Base-by-base conservation (phyloP, 1,140 invertebrate genomes). In the Euglossa dilemma region DNA sequence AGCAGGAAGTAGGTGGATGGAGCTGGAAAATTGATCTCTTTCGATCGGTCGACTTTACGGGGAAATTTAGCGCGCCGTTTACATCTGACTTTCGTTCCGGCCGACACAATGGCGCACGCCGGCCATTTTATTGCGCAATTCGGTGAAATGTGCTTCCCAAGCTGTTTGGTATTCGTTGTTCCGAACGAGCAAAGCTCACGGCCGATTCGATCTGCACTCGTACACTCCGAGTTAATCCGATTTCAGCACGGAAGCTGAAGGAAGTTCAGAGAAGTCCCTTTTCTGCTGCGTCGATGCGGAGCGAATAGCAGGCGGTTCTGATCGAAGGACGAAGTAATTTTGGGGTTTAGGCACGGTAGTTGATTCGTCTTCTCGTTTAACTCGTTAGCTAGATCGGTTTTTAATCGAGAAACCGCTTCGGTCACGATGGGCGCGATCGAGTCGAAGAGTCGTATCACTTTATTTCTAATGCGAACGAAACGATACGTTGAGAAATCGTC, bases 101-200 rank as follows among this genome's bases (percentile, higher is more conserved):
- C 43, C 47, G 20, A 70, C 43, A 50, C 45, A 59, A 71, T 59
- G 67, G 5, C 5, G 8, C 2, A 14, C 5, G 23, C 12, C 4
- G 20, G 25, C 9, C 76, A 57, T 78, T 78, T 78, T 78, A 78
- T 64, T 69, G 43, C 52, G 36, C 50, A 28, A 57, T 78, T 69
- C n/a, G 36, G n/a, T 45, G 61, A 78, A 69, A 56, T 28, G 50
- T 67, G 14, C 64, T 56, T 54, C 36, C 23, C 14, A 23, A 67
- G 3, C 63, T 56, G 47, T 67, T 56, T 25, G 23, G 23, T 67
- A 66, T 77, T 75, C 36, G n/a, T 50, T 18, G 5, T 9, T 7
- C 18, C 9, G 14, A 28, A 45, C 4, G 16, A 20, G 12, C 1
- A 20, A 36, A n/a, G 36, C 70, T 9, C 4, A 18, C 12, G 50